Evolutionary conservation across 1,140 invertebrate species (phyloP), one percentile per base, ranked within the genome.

Genomic region (Copidosoma floridanum): DNA sequence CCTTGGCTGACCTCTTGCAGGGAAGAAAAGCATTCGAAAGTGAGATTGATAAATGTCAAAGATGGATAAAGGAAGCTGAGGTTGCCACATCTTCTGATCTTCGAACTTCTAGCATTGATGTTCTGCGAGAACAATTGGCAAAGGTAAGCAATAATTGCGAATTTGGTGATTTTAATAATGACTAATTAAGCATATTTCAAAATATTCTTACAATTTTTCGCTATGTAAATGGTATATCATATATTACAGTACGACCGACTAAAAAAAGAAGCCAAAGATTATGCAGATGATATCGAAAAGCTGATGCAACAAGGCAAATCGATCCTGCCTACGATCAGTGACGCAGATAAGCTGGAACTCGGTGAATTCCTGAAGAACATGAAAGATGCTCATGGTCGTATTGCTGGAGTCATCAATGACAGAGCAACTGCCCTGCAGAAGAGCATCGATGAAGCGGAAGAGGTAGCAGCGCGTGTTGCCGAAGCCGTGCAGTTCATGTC

Each of bases 31-130:
- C 87, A 16, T 92, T 95, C 69, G 92, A 95, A 76, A 85, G 83
- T 52, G 88, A 91, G 59, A 82, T 92, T 41, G 88, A 91, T 56
- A 88, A 89, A 65, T 90, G 89, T 71, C 85, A 90, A 63, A 86
- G 91, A 63, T 95, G 92, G 92, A 80, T 94, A 18, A 90, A 91
- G 51, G 88, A 95, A 82, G 90, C 91, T 44, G 92, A 95, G 80
- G 89, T 92, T 7, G 87, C 90, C 12, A 86, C 90, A 0, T 88
- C 89, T 12, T 85, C 88, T 29, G 92, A 94, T 68, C 75, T 94
- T 3, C 82, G 89, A 47, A 86, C 88, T 20, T 85, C 89, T 1
- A 92, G 85, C 68, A 78, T 93, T 11, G 89, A 91, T 64, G 83
- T 93, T 1, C 76, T 95, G 26, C 88, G 93, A 75, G 92, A 95